Evolutionary conservation across 2,888 invertebrate genomes (phyloP).

Genomic region (Brachyopa scutellaris): DNA sequence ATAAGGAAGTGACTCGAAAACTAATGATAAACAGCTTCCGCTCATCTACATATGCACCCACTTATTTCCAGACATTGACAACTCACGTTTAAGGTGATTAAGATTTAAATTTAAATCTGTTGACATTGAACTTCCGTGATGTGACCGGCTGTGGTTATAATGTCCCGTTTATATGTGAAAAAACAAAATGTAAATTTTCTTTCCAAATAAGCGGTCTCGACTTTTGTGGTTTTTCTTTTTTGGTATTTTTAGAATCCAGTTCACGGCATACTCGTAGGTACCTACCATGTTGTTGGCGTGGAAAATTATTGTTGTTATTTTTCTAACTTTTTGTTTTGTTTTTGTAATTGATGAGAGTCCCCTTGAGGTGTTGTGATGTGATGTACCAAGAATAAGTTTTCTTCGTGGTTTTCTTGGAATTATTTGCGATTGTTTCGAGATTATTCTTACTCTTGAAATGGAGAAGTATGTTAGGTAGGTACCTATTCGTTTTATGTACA

Average conservation of each 20-base stretch:
- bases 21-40: background rate
- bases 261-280: too few relatives aligned
- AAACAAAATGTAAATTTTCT: constrained; percentile 5
- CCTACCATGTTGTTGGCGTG: too few relatives aligned
- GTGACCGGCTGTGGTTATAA: background rate
- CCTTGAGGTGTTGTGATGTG: too few relatives aligned
- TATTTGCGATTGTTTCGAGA: too few relatives aligned
- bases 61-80: background rate
- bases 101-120: constrained; percentile 8
- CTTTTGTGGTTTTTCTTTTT: background rate
- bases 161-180: constrained; percentile 5
- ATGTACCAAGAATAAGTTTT: too few relatives aligned
- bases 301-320: too few relatives aligned
- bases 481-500: too few relatives aligned
- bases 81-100: background rate
- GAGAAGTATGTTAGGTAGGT: too few relatives aligned
- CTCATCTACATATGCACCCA: background rate
- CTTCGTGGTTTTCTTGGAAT: too few relatives aligned
- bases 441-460: too few relatives aligned
- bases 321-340: too few relatives aligned
- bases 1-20: background rate
- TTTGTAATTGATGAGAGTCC: too few relatives aligned
- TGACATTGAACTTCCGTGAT: constrained; percentile 64
- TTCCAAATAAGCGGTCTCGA: background rate
- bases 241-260: constrained; percentile 47